These are phyloP conservation scores for Psilopsiagon aymara DNA, from an alignment of 2,113 vertebrate species.

Conservation along the genomic window DNA sequence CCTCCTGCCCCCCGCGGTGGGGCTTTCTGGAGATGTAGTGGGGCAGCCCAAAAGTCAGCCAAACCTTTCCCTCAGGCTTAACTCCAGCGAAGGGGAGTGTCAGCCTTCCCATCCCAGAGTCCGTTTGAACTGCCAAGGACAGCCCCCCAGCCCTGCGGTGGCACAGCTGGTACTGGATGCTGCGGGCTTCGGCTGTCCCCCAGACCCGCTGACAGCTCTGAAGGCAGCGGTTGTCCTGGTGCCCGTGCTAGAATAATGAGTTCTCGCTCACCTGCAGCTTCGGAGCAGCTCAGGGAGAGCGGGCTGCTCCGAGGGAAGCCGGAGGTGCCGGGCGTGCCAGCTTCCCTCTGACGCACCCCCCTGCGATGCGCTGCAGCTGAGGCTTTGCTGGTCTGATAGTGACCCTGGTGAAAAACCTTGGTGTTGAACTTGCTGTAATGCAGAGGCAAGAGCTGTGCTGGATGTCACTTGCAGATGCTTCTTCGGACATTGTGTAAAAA, in stretches of 20 bases:
- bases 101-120: too few species aligned
- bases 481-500: neutral
- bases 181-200: neutral
- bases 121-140: fast-evolving
- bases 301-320: neutral
- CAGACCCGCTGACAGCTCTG: too few species aligned
- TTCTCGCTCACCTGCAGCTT: neutral
- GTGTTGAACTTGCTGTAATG: too few species aligned
- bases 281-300: neutral
- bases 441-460: neutral
- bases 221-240: neutral
- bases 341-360: neutral
- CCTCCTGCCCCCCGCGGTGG: neutral
- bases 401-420: fast-evolving
- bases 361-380: fast-evolving
- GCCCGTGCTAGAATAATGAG: too few species aligned
- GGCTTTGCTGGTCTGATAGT: neutral
- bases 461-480: neutral
- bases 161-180: neutral
- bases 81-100: fast-evolving
- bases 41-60: neutral
- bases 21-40: neutral
- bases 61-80: too few species aligned
- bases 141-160: fast-evolving
- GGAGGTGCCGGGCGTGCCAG: neutral